These are phyloP conservation scores for Entomobrya multifasciata DNA, from an alignment of 2,888 invertebrate genomes.

Conservation along the genomic window DNA sequence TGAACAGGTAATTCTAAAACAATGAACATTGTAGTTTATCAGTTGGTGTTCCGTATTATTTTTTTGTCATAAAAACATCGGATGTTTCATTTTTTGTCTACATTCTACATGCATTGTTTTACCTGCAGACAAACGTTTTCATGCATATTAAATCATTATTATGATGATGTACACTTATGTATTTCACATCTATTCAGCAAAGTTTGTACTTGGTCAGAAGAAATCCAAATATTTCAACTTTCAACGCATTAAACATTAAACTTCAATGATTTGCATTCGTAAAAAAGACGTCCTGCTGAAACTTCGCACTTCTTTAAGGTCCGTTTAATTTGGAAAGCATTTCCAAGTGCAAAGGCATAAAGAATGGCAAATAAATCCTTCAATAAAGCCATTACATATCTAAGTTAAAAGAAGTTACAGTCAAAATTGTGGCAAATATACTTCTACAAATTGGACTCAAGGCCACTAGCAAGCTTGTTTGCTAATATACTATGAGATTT, in stretches of 20 bases:
- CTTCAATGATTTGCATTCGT: constrained; percentile 8
- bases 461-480: constrained; percentile 37
- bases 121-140: too few relatives aligned
- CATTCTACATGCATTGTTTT: too few relatives aligned
- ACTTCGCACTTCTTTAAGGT: not conserved
- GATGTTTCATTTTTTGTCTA: constrained; percentile 20
- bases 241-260: too few relatives aligned
- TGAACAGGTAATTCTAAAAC: not conserved
- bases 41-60: not conserved
- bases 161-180: not conserved
- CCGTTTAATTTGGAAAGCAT: constrained; percentile 19
- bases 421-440: constrained; percentile 42
- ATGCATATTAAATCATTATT: too few relatives aligned
- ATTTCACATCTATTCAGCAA: not conserved
- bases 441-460: constrained; percentile 68
- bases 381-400: constrained; percentile 12
- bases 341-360: not conserved
- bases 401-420: not conserved
- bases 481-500: not conserved
- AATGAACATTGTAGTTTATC: not conserved
- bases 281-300: constrained; percentile 16
- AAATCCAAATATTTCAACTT: not conserved
- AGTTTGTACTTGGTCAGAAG: constrained; percentile 11
- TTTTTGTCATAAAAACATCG: constrained; percentile 21
- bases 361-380: not conserved